These are phyloP conservation scores for Melipona quadrifasciata DNA, from an alignment of 1,140 invertebrate species.

Conservation along the genomic window DNA sequence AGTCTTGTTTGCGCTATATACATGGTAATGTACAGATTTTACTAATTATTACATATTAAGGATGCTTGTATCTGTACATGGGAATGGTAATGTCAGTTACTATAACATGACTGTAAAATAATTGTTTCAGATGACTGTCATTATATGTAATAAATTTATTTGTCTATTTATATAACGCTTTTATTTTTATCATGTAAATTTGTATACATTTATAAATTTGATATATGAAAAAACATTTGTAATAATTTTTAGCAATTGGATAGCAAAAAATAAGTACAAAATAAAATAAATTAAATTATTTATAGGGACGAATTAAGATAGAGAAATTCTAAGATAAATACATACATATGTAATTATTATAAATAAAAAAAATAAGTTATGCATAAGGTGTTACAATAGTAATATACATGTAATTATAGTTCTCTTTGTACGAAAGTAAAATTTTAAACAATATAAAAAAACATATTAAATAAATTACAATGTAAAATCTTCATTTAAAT, in stretches of 20 bases:
- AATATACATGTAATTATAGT: not conserved
- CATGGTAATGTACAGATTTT: constrained; percentile 18
- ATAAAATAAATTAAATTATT: constrained; percentile 38
- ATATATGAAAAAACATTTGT: not conserved
- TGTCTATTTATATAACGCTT: constrained; percentile 37
- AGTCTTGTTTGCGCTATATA: constrained; percentile 21
- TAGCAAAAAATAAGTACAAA: constrained; percentile 21
- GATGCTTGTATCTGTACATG: constrained; percentile 33
- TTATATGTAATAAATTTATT: constrained; percentile 52
- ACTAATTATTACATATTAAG: constrained; percentile 24
- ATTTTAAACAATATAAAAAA: not conserved
- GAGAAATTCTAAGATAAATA: not conserved
- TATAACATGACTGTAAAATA: constrained; percentile 32
- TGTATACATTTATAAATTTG: constrained; percentile 17
- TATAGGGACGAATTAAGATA: not conserved
- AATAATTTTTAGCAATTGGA: constrained; percentile 26
- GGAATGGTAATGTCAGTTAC: constrained; percentile 32
- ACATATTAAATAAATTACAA: not conserved
- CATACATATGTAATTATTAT: not conserved
- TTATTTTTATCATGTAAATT: constrained; percentile 26
- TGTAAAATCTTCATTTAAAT: not conserved
- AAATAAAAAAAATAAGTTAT: not conserved
- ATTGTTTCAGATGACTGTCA: constrained; percentile 44
- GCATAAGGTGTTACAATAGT: not conserved
- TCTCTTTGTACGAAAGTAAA: not conserved